Base-by-base conservation (phyloP, 2,888 invertebrate genomes). In the Lasioglossum figueresi region DNA sequence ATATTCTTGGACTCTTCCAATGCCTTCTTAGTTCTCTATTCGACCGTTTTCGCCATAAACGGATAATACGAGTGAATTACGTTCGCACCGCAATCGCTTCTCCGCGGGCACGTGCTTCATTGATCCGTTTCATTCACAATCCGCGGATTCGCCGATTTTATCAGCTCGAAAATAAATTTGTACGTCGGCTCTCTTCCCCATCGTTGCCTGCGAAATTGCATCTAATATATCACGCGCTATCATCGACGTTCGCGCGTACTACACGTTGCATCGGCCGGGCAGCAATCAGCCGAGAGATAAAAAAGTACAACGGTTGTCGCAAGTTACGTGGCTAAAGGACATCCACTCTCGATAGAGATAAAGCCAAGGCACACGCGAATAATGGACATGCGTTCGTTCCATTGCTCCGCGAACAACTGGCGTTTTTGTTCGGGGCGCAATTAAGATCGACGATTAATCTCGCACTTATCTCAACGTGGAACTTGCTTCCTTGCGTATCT, bases 401-500 rank as follows among this genome's bases (percentile, higher is more conserved):
- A n/a, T 45, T 34, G 31, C 63, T 43, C 31, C 40, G 27, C 59
- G 43, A 63, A 76, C 23, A 31, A 31, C 23, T 27, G 14, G 31
- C 16, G 59, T 75, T 75, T 56, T 75, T 75, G 37, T 75, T 43
- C 37, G 40, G 6, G 4, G 16, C 27, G 40, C 40, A 16, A 43
- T 59, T 75, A 40, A 75, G 40, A 16, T 40, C 16, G n/a, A 19
- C 40, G 40, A 59, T 59, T 43, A 19, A 63, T 76, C 76, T 63
- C 19, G 40, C 27, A 40, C n/a, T 76, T 63, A 27, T 76, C 52
- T 68, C 19, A 66, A 66, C 66, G 23, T 34, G 34, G 19, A 66
- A 66, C 66, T 66, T 66, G 66, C 66, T 66, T 66, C 34, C 66
- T 66, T 34, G 66, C 66, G 19, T 34, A 66, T 66, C 66, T 34